phyloP scores from a whole-genome alignment of 1,140 invertebrate species.

The Halotydeus destructor region DNA sequence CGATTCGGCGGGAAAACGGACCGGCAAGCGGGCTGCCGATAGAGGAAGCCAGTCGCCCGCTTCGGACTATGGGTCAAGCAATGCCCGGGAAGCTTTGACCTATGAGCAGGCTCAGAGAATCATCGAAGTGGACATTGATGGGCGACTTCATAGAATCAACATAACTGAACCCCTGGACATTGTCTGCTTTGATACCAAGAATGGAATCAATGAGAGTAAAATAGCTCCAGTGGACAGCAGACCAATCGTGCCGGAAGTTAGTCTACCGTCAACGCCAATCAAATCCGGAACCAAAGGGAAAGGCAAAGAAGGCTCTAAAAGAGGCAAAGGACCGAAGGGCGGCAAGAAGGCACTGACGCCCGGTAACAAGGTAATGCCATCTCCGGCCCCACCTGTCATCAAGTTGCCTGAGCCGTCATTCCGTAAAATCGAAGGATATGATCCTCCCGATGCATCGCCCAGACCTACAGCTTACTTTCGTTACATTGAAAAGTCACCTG shows the following conservation, averaged over 20 bases:
- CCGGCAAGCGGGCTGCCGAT: conserved; percentile 15
- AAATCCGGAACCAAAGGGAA: conserved; percentile 1
- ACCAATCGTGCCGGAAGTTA: neutral
- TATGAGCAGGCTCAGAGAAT: conserved; percentile 57
- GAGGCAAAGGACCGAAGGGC: conserved; percentile 3
- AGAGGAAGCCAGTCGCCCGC: conserved; percentile 23
- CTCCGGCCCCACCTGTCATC: neutral
- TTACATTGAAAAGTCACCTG: conserved; percentile 81
- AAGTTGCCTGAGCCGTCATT: conserved; percentile 57
- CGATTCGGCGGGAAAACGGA: conserved; percentile 20
- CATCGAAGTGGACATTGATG: conserved; percentile 59
- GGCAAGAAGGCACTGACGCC: conserved; percentile 2
- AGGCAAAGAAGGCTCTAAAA: neutral
- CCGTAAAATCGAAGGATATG: conserved; percentile 50
- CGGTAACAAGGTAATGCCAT: neutral
- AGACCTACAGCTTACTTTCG: conserved; percentile 52
- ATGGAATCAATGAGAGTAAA: neutral
- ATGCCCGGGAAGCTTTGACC: conserved; percentile 30
- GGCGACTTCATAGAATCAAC: conserved; percentile 32
- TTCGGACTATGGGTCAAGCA: conserved; percentile 20
- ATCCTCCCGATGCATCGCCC: conserved; percentile 52
- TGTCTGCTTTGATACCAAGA: conserved; percentile 12
- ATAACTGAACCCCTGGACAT: conserved; percentile 30
- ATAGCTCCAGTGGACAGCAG: neutral
- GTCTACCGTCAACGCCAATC: too few relatives aligned